phyloP scores from a whole-genome alignment of 2,888 invertebrate species.

The Trachelus iudaicus region DNA sequence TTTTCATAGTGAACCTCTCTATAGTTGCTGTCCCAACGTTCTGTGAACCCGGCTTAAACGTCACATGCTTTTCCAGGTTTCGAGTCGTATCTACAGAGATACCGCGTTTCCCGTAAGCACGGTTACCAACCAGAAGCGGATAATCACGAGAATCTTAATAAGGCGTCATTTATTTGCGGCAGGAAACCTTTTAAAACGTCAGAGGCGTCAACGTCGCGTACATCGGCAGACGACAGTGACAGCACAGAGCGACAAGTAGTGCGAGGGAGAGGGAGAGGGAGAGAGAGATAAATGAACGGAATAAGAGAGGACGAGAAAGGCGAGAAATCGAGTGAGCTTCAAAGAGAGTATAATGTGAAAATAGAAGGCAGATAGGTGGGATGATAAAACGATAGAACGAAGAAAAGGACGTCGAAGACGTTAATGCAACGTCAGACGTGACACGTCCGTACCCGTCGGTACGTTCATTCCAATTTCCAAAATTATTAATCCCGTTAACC shows the following conservation, averaged over 20 bases:
- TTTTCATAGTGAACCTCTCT: neutral
- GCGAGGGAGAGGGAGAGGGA: constrained; percentile 15
- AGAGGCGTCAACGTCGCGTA: constrained; percentile 7
- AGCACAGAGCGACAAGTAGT: neutral
- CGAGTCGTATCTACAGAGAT: neutral
- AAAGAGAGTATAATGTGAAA: neutral
- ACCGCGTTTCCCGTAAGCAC: neutral
- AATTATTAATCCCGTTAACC: constrained; percentile 44
- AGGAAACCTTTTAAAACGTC: constrained; percentile 24
- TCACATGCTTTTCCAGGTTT: neutral
- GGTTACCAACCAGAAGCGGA: neutral
- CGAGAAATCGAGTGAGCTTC: neutral
- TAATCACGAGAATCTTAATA: constrained; percentile 13
- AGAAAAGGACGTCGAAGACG: neutral
- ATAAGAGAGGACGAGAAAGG: neutral
- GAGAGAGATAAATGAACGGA: neutral
- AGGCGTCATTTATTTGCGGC: constrained; percentile 18
- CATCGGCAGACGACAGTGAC: neutral
- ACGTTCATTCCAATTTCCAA: constrained; percentile 25
- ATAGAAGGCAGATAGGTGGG: neutral
- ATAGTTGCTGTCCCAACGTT: neutral
- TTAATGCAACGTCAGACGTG: neutral
- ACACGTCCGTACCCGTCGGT: neutral
- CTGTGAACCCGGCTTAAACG: neutral
- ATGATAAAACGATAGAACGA: neutral